Evolutionary conservation across 2,888 invertebrate genomes (phyloP).

Genomic region (Amblyteles armatorius): DNA sequence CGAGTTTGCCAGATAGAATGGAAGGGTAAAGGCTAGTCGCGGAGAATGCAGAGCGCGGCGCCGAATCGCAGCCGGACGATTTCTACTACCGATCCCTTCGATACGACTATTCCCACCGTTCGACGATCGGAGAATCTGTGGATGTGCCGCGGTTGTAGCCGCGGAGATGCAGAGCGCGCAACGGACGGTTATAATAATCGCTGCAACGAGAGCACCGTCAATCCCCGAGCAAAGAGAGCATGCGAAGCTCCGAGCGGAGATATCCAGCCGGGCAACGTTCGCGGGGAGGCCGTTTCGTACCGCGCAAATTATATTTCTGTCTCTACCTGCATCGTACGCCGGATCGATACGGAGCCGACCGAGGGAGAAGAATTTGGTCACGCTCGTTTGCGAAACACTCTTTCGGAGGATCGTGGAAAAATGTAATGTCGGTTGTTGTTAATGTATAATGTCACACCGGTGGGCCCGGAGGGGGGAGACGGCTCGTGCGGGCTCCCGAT

Average conservation of each 20-base stretch:
- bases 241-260: neutral
- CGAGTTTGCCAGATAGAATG: conserved; percentile 11
- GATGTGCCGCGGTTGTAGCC: neutral
- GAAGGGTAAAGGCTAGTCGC: conserved; percentile 14
- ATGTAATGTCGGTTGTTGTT: neutral
- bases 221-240: conserved; percentile 1
- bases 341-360: neutral
- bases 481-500: conserved; percentile 3
- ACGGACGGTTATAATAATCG: conserved; percentile 18
- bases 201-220: conserved; percentile 9
- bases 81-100: conserved; percentile 49
- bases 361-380: neutral
- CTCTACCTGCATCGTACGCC: neutral
- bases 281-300: neutral
- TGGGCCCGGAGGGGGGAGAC: neutral
- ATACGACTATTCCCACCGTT: conserved; percentile 59
- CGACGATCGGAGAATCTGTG: conserved; percentile 32
- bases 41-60: conserved; percentile 44
- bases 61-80: conserved; percentile 36
- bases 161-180: neutral
- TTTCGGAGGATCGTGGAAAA: neutral
- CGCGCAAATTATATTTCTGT: conserved; percentile 7
- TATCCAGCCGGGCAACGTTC: neutral
- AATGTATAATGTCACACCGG: neutral
- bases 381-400: neutral